Evolutionary conservation across 2,797 vertebrate species (phyloP), one percentile per base, ranked within the genome.

Genomic region (Gastrophryne carolinensis): DNA sequence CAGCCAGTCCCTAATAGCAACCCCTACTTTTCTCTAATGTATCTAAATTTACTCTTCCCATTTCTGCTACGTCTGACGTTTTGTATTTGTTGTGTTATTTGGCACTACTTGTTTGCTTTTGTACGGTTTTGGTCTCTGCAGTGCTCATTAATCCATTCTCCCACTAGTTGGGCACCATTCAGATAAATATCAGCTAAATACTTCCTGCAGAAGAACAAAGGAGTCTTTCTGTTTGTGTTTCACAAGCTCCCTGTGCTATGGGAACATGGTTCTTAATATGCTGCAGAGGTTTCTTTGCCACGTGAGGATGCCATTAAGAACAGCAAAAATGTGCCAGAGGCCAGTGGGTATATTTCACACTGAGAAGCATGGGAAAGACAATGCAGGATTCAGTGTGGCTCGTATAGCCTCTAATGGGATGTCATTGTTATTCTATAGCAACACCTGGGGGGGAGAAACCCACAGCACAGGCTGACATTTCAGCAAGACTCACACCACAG

Each of bases 161-260:
- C 26, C n/a, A 26, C 50, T 54, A 41, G 61, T 23, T 56, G 61
- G 34, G 54, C 53, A 23, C 47, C 47, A 53, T 34, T 62, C 29
- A 50, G 13, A 0, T 1, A 47, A 74, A 57, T 19, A 32, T 8
- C 9, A 26, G 6, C 19, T 57, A 58, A 52, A 0, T 23, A 21
- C 23, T 67, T 60, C 53, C 63, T 60, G 32, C 27, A 11, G 37
- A n/a, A 37, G 9, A 53, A 53, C 49, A 73, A 73, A 41, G 1
- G 35, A 57, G 35, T 10, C 34, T 13, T 69, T 41, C 2, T 1
- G 17, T 21, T 7, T 8, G 1, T 12, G 13, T 66, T 52, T n/a
- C 63, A 10, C 47, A 66, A 66, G 21, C 41, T 0, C 26, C 21
- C 11, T 9, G 0, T 53, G 12, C 30, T 37, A 9, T n/a, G 30